Conservation (phyloP, 23 tunicate species). For the Diplosoma virens region DNA sequence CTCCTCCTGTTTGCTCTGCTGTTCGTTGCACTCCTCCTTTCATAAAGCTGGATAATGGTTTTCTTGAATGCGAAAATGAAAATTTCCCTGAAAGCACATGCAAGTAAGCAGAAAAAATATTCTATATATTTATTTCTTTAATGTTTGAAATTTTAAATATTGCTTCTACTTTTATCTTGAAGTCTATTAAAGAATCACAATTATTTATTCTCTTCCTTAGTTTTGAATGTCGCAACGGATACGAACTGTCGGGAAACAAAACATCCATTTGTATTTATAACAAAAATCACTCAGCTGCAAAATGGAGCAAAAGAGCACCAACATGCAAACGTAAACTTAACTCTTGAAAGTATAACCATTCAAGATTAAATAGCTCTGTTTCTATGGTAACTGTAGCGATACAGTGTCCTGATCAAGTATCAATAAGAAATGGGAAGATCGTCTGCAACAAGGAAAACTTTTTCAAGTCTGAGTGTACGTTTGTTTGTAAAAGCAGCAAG, state of each 20-base stretch:
- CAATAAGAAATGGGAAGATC: not conserved
- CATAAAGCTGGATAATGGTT: not conserved
- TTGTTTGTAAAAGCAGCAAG: not conserved
- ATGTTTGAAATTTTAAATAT: no score
- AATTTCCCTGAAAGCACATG: conserved; percentile 2
- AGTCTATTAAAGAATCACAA: no score
- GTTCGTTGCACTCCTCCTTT: not conserved
- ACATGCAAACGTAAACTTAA: conserved; percentile 6
- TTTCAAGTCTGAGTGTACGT: conserved; percentile 1
- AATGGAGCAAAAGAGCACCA: not conserved
- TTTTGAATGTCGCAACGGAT: not conserved
- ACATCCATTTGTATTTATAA: not conserved
- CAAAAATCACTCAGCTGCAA: not conserved
- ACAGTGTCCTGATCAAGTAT: conserved; percentile 14
- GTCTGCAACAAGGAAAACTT: conserved; percentile 3
- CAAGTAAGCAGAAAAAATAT: not conserved
- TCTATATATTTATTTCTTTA: no score
- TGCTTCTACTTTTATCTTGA: no score
- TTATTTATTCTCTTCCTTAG: conserved; percentile 1
- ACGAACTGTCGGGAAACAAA: not conserved
- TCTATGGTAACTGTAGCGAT: not conserved
- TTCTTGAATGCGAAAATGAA: not conserved
- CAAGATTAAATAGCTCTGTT: no score
- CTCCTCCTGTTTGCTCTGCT: conserved; percentile 9
- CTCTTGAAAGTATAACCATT: not conserved